phyloP scores from a whole-genome alignment of 2,113 vertebrate species.

The Rhea americana region DNA sequence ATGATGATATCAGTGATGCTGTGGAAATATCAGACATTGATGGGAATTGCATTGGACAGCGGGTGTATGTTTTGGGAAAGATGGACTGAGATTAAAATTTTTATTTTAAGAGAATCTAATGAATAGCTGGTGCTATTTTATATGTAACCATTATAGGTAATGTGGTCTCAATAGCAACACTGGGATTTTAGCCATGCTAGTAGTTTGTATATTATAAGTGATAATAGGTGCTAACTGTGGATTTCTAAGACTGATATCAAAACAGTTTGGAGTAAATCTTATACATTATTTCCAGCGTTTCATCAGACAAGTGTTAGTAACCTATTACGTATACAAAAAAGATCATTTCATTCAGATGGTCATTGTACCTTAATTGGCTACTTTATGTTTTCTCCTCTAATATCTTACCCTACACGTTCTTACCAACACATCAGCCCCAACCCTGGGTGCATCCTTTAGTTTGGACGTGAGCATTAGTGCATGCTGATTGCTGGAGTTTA shows the following conservation, averaged over 20 bases:
- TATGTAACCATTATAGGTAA: background rate
- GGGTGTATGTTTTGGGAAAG: constrained; percentile 32
- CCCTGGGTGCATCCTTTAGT: rapidly evolving
- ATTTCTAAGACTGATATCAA: constrained; percentile 60
- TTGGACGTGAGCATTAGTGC: rapidly evolving
- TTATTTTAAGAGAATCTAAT: constrained; percentile 46
- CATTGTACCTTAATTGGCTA: background rate
- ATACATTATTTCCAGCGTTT: background rate
- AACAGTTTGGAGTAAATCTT: background rate
- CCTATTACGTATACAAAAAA: background rate
- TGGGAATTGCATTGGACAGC: constrained; percentile 54
- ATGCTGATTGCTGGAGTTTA: background rate
- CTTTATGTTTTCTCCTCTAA: background rate
- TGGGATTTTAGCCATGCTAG: background rate
- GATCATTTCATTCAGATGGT: background rate
- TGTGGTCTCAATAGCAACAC: constrained; percentile 37
- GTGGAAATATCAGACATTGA: constrained; percentile 54
- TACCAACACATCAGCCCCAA: background rate
- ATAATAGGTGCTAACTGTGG: constrained; percentile 53
- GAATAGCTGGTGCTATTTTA: constrained; percentile 20
- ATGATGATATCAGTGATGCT: constrained; percentile 31
- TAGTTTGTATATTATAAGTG: constrained; percentile 4
- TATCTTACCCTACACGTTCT: background rate
- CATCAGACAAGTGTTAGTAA: background rate
- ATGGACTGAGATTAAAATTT: constrained; percentile 26